These are phyloP conservation scores for Tetramorium parvispinum DNA, from an alignment of 1,140 invertebrate species.

Conservation along the genomic window DNA sequence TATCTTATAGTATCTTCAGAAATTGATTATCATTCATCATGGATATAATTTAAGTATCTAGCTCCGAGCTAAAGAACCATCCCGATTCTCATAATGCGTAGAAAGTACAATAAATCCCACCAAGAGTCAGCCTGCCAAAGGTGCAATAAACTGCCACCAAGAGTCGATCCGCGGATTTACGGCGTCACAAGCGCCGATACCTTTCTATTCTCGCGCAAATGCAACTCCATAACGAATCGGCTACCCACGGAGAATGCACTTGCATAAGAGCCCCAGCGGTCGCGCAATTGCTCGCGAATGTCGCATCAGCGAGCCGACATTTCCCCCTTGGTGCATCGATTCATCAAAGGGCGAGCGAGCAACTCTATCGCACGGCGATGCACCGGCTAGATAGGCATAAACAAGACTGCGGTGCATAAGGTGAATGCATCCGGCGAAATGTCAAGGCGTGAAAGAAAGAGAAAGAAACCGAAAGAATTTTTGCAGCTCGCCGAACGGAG, in stretches of 20 bases:
- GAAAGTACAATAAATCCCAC: background rate
- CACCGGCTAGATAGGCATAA: conserved; percentile 58
- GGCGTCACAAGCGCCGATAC: conserved; percentile 5
- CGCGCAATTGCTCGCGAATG: conserved; percentile 62
- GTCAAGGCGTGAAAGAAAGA: conserved; percentile 74
- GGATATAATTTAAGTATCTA: background rate
- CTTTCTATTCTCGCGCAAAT: conserved; percentile 36
- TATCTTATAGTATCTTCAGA: background rate
- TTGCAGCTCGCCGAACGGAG: conserved; percentile 67
- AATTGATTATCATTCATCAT: background rate
- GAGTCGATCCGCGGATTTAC: conserved; percentile 13
- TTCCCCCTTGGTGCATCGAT: conserved; percentile 75
- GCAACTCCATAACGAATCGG: conserved; percentile 19
- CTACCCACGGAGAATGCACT: conserved; percentile 45
- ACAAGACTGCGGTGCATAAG: conserved; percentile 69
- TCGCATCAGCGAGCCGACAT: conserved; percentile 54
- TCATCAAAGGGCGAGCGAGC: conserved; percentile 77
- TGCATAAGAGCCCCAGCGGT: conserved; percentile 56
- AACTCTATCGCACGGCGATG: conserved; percentile 56
- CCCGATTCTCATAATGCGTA: background rate
- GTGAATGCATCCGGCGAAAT: conserved; percentile 77
- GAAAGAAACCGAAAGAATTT: conserved; percentile 53
- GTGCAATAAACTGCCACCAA: background rate
- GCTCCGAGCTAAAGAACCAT: background rate
- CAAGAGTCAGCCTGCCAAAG: background rate